Evolutionary conservation across 1,140 invertebrate species (phyloP).

Genomic region (Epicauta chinensis): DNA sequence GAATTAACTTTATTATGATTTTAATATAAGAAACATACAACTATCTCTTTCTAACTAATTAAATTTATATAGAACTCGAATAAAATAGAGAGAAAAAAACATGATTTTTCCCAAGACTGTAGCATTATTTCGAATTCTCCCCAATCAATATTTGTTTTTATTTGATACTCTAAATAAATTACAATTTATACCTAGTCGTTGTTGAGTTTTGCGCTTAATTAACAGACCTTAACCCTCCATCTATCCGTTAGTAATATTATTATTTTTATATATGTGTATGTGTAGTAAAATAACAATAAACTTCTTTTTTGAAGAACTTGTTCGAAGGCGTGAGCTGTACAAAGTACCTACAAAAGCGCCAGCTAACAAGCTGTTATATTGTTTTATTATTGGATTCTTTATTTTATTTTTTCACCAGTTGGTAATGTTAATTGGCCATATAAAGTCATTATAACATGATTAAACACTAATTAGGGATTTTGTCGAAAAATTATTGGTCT

Average conservation of each 20-base stretch:
- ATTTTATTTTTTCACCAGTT: constrained; percentile 16
- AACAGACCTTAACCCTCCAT: no score
- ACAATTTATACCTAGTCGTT: constrained; percentile 7
- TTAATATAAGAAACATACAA: constrained; percentile 17
- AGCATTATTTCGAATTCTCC: not conserved
- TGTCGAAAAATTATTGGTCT: no score
- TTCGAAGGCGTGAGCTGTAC: constrained; percentile 9
- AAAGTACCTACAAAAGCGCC: constrained; percentile 14
- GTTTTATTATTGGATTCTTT: constrained; percentile 13
- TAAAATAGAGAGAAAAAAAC: constrained; percentile 17
- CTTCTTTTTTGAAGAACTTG: no score
- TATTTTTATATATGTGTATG: no score
- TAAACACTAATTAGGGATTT: constrained; percentile 16
- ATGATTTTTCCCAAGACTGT: constrained; percentile 1
- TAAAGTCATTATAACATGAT: constrained; percentile 16
- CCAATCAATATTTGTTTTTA: not conserved
- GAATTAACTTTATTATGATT: constrained; percentile 20
- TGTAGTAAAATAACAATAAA: no score
- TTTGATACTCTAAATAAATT: constrained; percentile 1
- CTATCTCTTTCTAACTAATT: constrained; percentile 8
- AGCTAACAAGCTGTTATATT: constrained; percentile 17
- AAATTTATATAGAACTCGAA: constrained; percentile 16
- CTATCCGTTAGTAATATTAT: no score
- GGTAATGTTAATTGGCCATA: constrained; percentile 19
- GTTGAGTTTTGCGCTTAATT: no score